A percentile compares a stretch with the other conserved stretches of the same genome.
Conservation (phyloP, 1,140 invertebrate genomes). For the Bemisia tabaci region DNA sequence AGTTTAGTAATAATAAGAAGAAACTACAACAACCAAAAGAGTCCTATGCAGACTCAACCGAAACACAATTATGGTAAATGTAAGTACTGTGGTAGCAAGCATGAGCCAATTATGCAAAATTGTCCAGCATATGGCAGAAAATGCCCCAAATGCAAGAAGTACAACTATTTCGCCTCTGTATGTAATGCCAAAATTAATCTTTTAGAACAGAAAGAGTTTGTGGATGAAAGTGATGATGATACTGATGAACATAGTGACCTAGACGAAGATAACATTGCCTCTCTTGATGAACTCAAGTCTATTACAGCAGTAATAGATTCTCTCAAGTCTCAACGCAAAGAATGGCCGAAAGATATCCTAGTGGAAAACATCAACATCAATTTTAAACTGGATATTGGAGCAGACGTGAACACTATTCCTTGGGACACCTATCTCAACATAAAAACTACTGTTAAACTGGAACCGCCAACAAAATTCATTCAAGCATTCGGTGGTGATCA, state of each 20-base stretch:
- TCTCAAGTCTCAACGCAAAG: not conserved
- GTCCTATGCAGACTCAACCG: too few species aligned
- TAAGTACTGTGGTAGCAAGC: too few species aligned
- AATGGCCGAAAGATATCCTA: not conserved
- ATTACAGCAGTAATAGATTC: not conserved
- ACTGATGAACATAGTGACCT: too few species aligned
- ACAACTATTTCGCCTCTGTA: not conserved
- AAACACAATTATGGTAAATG: too few species aligned
- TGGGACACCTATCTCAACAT: not conserved
- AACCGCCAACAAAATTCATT: not conserved
- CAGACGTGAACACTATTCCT: not conserved
- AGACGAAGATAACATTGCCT: not conserved
- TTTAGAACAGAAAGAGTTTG: not conserved
- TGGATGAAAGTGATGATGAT: not conserved
- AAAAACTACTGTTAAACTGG: not conserved
- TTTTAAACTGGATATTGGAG: not conserved
- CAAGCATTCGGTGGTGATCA: too few species aligned
- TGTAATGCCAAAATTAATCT: not conserved
- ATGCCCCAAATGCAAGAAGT: not conserved
- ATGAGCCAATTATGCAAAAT: too few species aligned
- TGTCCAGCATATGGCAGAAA: too few species aligned
- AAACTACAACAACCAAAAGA: too few species aligned
- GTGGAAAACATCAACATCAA: not conserved
- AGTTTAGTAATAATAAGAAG: too few species aligned
- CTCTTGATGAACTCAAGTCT: not conserved